Base-by-base conservation (phyloP, 2,113 vertebrate species). In the Bubo scandiacus region DNA sequence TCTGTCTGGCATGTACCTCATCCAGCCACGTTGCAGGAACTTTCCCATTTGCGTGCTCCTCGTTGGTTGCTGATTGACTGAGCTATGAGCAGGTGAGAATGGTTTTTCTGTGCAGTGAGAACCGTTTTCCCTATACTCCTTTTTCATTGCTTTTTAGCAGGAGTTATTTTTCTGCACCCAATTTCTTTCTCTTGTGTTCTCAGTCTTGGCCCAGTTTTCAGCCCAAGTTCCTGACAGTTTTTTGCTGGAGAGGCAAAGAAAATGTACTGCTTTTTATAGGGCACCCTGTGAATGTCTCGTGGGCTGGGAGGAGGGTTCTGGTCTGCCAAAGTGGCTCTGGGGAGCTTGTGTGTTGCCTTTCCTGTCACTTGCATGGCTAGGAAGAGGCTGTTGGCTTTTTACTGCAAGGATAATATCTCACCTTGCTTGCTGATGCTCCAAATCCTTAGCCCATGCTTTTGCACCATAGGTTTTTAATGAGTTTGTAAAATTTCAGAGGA, bases 221-320 rank as follows among this genome's bases (percentile, higher is more conserved):
- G 52, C 58, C 75, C 71, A 23, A 38, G 65, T 52, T 67, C 49
- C n/a, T 62, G 66, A 34, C 38, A 26, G 36, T 80, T 93, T 79
- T 94, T 92, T 81, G 88, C 73, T 74, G 79, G 66, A 90, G 66
- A 92, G 70, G 57, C 85, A 91, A 81, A 86, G 54, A 51, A 55
- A 90, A 57, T 23, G 32, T 54, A 20, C 13, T 62, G 55, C 55
- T 88, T 92, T 92, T 83, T 88, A 26, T 92, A 47, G 58, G 75
- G 83, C 72, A 74, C 72, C 45, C 36, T 57, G 27, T 17, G 42
- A 79, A 16, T n/a, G 16, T 70, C 70, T 70, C 67, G 61, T 52
- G 59, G 29, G 55, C 36, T 78, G 75, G 87, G 47, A 91, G 70
- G 30, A 80, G 40, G 59, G 73, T 58, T 63, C 36, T 54, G 67